phyloP scores from a whole-genome alignment of 2,888 invertebrate genomes.

The Thereva unica region DNA sequence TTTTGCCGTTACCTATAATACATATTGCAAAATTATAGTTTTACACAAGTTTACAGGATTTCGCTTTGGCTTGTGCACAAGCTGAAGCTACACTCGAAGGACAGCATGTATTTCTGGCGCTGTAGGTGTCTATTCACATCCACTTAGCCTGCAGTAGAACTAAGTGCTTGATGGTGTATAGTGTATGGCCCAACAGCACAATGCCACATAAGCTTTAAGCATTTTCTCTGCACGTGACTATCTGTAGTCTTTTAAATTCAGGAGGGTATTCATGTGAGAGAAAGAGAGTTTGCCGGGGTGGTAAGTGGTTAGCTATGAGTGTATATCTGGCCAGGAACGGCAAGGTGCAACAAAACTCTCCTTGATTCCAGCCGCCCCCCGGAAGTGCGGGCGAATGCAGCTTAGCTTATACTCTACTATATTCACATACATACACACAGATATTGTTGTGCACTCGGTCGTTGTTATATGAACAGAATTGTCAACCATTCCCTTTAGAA shows the following conservation, averaged over 20 bases:
- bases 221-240: conserved; percentile 22
- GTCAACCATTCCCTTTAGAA: too few species aligned
- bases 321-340: conserved; percentile 1
- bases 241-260: background rate
- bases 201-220: conserved; percentile 31
- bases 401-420: conserved; percentile 11
- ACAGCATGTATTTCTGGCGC: conserved; percentile 23
- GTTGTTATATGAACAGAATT: too few species aligned
- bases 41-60: conserved; percentile 6
- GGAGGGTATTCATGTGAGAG: too few species aligned
- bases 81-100: background rate
- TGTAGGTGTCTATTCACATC: conserved; percentile 29
- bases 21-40: conserved; percentile 24
- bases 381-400: conserved; percentile 23
- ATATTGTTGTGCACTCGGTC: too few species aligned
- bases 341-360: conserved; percentile 27
- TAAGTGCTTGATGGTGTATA: conserved; percentile 28
- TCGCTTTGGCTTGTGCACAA: background rate
- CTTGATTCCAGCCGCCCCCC: conserved; percentile 5
- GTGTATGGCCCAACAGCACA: conserved; percentile 12
- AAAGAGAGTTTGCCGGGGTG: background rate
- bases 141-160: conserved; percentile 28
- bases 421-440: too few species aligned
- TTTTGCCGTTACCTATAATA: conserved; percentile 12
- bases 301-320: conserved; percentile 7